A percentile compares a stretch with the other conserved stretches of the same genome.
These are phyloP conservation scores for Peromyscus attwateri DNA, from an alignment of 2,797 vertebrate species.

Conservation along the genomic window DNA sequence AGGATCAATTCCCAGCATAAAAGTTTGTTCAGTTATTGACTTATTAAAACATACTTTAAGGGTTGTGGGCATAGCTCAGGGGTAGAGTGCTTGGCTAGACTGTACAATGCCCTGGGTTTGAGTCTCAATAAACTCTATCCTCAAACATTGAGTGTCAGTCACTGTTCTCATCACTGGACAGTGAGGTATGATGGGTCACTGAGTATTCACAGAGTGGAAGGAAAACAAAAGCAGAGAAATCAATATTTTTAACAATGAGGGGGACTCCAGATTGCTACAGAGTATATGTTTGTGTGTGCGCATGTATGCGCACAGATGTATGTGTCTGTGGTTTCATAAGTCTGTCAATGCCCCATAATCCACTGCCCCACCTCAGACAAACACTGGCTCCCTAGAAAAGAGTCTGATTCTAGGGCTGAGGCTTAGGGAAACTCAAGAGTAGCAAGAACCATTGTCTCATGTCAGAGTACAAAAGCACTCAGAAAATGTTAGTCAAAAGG, in stretches of 20 bases:
- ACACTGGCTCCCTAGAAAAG: neutral
- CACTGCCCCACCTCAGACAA: neutral
- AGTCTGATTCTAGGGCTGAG: neutral
- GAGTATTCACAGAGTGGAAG: neutral
- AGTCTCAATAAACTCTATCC: neutral
- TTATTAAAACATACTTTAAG: neutral
- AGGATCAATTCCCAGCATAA: neutral
- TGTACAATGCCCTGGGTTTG: too few relatives aligned
- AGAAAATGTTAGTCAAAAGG: neutral
- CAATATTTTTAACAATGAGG: neutral
- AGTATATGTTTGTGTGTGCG: neutral
- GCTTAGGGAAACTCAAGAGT: neutral
- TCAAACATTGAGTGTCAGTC: neutral
- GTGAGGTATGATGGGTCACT: neutral
- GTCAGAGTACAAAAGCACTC: neutral
- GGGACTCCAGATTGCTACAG: neutral
- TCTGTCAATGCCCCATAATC: neutral
- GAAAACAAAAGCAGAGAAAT: neutral
- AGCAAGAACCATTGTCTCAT: neutral
- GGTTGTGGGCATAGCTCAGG: neutral
- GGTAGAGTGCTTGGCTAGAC: neutral
- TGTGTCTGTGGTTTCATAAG: neutral
- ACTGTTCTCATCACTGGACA: neutral
- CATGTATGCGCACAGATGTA: rapidly evolving
- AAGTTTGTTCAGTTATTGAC: neutral